Evolutionary conservation across 2,113 vertebrate species (phyloP).

Genomic region (Mionectes macconnelli): DNA sequence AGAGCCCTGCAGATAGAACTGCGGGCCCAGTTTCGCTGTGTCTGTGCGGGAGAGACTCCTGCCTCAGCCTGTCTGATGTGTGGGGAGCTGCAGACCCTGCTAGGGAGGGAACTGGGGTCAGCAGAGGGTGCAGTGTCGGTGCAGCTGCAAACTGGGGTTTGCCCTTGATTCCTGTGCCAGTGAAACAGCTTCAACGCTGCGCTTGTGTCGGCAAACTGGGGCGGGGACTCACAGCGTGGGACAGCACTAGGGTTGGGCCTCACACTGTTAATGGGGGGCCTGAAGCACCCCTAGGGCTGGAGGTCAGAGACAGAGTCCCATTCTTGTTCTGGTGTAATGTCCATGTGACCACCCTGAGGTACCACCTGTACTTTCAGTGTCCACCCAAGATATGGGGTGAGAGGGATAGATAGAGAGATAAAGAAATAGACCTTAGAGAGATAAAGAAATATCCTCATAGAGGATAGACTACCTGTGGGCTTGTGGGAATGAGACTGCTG

Average conservation of each 20-base stretch:
- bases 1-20: conserved; percentile 60
- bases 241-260: not conserved
- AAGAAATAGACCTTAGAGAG: not conserved
- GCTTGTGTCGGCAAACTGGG: not conserved
- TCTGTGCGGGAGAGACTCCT: not conserved
- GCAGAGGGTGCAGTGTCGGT: not conserved
- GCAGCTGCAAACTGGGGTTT: not conserved
- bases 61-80: fast-evolving
- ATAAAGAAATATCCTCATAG: not conserved
- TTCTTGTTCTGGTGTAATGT: not conserved
- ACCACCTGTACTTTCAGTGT: not conserved
- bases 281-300: not conserved
- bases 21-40: not conserved
- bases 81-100: not conserved
- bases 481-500: not conserved
- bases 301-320: not conserved
- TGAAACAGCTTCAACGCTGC: fast-evolving
- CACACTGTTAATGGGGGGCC: not conserved
- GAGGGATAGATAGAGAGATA: not conserved
- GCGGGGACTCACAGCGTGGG: not conserved
- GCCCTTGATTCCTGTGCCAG: not conserved
- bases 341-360: not conserved
- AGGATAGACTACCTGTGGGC: not conserved
- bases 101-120: fast-evolving
- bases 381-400: not conserved